Evolutionary conservation across 92 coral and sea anemone genomes (phyloP).

Genomic region (Scolanthus callimorphus): DNA sequence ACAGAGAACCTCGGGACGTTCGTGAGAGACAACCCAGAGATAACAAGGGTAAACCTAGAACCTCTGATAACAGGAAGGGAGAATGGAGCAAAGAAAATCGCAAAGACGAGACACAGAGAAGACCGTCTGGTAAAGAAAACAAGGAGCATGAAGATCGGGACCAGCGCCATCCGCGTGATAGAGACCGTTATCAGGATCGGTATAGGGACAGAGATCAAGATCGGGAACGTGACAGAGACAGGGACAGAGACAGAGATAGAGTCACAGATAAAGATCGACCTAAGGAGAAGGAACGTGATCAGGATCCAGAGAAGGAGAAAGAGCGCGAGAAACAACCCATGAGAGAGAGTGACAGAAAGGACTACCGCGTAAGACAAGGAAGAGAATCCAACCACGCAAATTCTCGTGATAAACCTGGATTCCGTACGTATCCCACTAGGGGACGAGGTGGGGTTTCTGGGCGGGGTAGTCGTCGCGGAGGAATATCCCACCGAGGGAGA

Average conservation of each 20-base stretch:
- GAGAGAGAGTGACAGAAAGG: slow-evolving; percentile 1
- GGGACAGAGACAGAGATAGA: slow-evolving; percentile 11
- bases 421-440: slow-evolving; percentile 39
- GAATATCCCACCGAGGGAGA: slow-evolving; percentile 17
- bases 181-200: slow-evolving; percentile 17
- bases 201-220: slow-evolving; percentile 21
- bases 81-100: not conserved
- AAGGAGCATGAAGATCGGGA: not conserved
- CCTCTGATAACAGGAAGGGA: not conserved
- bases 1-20: slow-evolving; percentile 5
- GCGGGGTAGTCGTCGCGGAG: slow-evolving; percentile 67
- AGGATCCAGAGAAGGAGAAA: not conserved
- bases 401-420: slow-evolving; percentile 27
- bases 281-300: slow-evolving; percentile 1
- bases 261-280: not conserved
- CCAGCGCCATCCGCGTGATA: slow-evolving; percentile 20
- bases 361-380: not conserved
- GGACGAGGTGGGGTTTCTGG: slow-evolving; percentile 57
- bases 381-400: slow-evolving; percentile 7
- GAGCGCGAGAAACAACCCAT: not conserved
- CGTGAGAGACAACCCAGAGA: slow-evolving; percentile 10
- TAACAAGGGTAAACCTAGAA: not conserved
- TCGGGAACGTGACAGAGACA: slow-evolving; percentile 8
- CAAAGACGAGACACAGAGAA: slow-evolving; percentile 4
- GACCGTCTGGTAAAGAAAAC: slow-evolving; percentile 3